Conservation (phyloP, 2,113 vertebrate species). For the Channa maculata region DNA sequence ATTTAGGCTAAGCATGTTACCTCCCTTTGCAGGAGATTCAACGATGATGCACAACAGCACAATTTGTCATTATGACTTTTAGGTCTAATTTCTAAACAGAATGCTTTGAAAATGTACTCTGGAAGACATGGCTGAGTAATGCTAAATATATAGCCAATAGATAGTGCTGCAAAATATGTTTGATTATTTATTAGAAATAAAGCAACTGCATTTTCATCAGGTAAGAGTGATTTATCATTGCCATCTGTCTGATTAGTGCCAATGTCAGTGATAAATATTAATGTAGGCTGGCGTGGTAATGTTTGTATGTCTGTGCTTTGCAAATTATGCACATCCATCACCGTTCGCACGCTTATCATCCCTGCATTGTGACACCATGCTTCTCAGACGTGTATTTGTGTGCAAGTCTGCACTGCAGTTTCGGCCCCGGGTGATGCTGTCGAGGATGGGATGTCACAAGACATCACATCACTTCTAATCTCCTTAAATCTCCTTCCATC, state of each 20-base stretch:
- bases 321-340: constrained; percentile 36
- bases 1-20: too few species aligned
- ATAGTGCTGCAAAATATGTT: not conserved
- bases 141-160: not conserved
- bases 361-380: constrained; percentile 19
- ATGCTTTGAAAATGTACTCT: too few species aligned
- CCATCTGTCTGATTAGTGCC: constrained; percentile 4
- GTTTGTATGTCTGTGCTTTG: constrained; percentile 7
- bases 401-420: constrained; percentile 32
- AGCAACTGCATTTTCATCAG: not conserved
- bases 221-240: constrained; percentile 13
- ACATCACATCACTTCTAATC: constrained; percentile 70
- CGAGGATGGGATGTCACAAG: constrained; percentile 67
- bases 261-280: constrained; percentile 6
- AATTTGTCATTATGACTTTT: too few species aligned
- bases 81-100: too few species aligned
- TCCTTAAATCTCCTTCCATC: constrained; percentile 72
- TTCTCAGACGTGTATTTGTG: constrained; percentile 4
- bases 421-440: constrained; percentile 60
- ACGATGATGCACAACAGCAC: too few species aligned
- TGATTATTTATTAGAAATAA: constrained; percentile 7
- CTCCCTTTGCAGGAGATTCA: too few species aligned
- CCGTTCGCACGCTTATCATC: constrained; percentile 35
- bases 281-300: constrained; percentile 6
- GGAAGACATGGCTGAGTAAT: too few species aligned